These are phyloP conservation scores for Microcebus lehilahytsara DNA, from an alignment of 2,113 vertebrate genomes.

Conservation along the genomic window DNA sequence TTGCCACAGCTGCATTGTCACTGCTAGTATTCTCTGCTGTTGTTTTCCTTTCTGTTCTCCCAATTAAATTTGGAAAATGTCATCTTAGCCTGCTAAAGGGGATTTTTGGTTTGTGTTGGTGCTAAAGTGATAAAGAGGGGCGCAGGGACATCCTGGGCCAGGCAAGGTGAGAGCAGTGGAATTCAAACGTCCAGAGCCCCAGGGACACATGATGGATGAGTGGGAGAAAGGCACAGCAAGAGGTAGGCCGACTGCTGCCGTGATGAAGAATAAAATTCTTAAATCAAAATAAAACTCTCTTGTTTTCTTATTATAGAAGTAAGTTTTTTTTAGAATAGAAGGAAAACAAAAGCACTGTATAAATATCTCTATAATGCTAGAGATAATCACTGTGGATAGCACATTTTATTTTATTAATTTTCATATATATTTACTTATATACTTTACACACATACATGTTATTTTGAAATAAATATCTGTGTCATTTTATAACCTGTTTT, in stretches of 20 bases:
- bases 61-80: neutral
- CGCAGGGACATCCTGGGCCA: neutral
- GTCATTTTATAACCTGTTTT: neutral
- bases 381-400: neutral
- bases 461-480: neutral
- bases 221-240: neutral
- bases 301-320: neutral
- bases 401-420: neutral
- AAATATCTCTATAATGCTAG: neutral
- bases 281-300: neutral
- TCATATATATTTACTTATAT: neutral
- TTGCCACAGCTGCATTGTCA: neutral
- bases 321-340: neutral
- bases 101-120: neutral
- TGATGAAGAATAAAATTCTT: neutral
- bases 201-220: rapidly evolving
- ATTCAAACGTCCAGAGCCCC: neutral
- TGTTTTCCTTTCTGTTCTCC: neutral
- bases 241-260: neutral
- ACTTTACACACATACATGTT: neutral
- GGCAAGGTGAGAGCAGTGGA: neutral
- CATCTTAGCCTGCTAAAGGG: neutral
- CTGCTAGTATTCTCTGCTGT: neutral
- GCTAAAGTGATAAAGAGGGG: neutral
- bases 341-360: neutral